phyloP scores from a whole-genome alignment of 2,888 invertebrate genomes.

The Stramonita haemastoma region DNA sequence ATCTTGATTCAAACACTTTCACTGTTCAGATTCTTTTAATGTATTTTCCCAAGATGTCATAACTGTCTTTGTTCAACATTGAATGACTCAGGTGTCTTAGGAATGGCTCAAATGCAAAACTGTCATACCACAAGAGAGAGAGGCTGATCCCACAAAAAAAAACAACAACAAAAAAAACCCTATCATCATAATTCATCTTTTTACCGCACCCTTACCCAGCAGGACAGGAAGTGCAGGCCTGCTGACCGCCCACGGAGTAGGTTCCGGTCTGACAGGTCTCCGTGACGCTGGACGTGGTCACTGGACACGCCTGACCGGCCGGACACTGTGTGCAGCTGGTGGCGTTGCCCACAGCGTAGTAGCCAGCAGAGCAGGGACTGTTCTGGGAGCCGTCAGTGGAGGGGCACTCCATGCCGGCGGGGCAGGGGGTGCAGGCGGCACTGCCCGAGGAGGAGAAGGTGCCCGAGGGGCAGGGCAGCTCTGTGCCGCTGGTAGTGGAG shows the following conservation, averaged over 20 bases:
- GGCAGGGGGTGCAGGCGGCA: constrained; percentile 65
- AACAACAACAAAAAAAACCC: not conserved
- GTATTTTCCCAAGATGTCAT: too few relatives aligned
- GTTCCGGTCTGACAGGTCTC: constrained; percentile 62
- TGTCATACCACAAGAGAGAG: too few relatives aligned
- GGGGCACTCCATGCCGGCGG: constrained; percentile 70
- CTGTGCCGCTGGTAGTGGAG: constrained; percentile 55
- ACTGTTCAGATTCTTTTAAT: too few relatives aligned
- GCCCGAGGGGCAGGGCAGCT: constrained; percentile 65
- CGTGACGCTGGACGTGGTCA: constrained; percentile 51
- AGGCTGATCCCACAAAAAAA: too few relatives aligned
- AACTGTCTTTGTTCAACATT: too few relatives aligned
- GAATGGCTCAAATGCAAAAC: too few relatives aligned
- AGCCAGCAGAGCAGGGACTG: constrained; percentile 64
- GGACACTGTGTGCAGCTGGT: constrained; percentile 63
- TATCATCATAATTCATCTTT: too few relatives aligned
- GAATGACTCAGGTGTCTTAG: too few relatives aligned
- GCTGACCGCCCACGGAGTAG: constrained; percentile 63
- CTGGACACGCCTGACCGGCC: constrained; percentile 49
- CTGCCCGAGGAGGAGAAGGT: constrained; percentile 59
- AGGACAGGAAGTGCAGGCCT: constrained; percentile 67
- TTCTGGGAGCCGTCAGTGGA: constrained; percentile 62
- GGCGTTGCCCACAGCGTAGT: constrained; percentile 56
- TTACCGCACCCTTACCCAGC: constrained; percentile 57
- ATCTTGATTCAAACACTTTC: too few relatives aligned